Evolutionary conservation across 2,797 vertebrate species (phyloP).

Genomic region (Thripadectes ignobilis): DNA sequence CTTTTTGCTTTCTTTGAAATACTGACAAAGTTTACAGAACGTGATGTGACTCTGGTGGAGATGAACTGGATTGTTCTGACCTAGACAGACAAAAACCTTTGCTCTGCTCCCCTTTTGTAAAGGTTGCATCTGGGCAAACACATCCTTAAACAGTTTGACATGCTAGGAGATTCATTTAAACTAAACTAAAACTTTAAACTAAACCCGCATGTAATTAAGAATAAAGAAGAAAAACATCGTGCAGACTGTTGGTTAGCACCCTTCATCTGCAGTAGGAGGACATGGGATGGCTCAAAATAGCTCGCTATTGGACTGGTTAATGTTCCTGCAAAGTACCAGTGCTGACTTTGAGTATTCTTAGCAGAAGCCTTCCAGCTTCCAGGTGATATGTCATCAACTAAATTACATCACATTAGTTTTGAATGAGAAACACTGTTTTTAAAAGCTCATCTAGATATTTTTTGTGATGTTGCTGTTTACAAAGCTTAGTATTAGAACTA

Average conservation of each 20-base stretch:
- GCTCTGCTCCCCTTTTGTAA: neutral
- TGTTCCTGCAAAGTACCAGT: neutral
- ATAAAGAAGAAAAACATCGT: neutral
- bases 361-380: neutral
- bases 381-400: neutral
- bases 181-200: too few relatives aligned
- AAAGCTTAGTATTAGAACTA: neutral
- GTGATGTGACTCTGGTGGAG: neutral
- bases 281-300: neutral
- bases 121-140: neutral
- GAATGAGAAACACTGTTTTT: neutral
- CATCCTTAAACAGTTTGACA: neutral
- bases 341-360: neutral
- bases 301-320: neutral
- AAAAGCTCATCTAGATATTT: neutral
- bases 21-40: neutral
- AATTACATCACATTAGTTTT: neutral
- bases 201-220: neutral
- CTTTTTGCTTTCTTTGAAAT: neutral
- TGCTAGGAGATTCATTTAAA: neutral
- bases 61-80: neutral
- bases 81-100: neutral
- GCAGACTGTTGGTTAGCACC: neutral
- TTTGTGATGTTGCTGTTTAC: neutral
- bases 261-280: constrained; percentile 32